Percentiles rank a stretch among this genome's conserved stretches.
phyloP scores from a whole-genome alignment of 2,888 invertebrate species.

The Drosophila yooni region DNA sequence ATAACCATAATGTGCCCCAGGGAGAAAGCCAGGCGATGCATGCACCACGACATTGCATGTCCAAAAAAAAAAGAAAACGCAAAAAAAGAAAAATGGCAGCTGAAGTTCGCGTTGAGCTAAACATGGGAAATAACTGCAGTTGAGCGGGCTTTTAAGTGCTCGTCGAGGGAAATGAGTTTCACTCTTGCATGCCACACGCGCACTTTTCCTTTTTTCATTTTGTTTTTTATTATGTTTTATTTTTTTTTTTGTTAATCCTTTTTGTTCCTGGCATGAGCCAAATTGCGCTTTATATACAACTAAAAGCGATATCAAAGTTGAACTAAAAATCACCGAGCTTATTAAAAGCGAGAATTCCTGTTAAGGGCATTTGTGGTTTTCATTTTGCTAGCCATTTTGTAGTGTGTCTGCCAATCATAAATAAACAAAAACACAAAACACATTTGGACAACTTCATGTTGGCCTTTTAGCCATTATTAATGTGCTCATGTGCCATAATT shows the following conservation, averaged over 20 bases:
- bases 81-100: background rate
- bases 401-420: background rate
- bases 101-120: slow-evolving; percentile 37
- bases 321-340: slow-evolving; percentile 6
- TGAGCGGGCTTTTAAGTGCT: slow-evolving; percentile 69
- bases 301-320: slow-evolving; percentile 25
- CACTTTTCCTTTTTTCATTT: slow-evolving; percentile 25
- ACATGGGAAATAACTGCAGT: slow-evolving; percentile 76
- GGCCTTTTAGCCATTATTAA: background rate
- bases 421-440: background rate
- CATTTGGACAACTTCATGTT: background rate
- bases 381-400: slow-evolving; percentile 1
- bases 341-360: slow-evolving; percentile 12
- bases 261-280: slow-evolving; percentile 5
- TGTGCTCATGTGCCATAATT: background rate
- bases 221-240: background rate
- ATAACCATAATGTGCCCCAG: slow-evolving; percentile 16
- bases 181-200: slow-evolving; percentile 73
- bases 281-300: slow-evolving; percentile 27
- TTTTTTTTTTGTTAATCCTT: slow-evolving; percentile 4
- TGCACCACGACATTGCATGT: slow-evolving; percentile 49
- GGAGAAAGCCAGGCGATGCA: background rate
- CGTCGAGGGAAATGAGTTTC: slow-evolving; percentile 64
- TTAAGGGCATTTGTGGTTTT: slow-evolving; percentile 22
- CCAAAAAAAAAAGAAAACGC: slow-evolving; percentile 5